phyloP scores from a whole-genome alignment of 2,888 invertebrate species.

The Danaus chrysippus region DNA sequence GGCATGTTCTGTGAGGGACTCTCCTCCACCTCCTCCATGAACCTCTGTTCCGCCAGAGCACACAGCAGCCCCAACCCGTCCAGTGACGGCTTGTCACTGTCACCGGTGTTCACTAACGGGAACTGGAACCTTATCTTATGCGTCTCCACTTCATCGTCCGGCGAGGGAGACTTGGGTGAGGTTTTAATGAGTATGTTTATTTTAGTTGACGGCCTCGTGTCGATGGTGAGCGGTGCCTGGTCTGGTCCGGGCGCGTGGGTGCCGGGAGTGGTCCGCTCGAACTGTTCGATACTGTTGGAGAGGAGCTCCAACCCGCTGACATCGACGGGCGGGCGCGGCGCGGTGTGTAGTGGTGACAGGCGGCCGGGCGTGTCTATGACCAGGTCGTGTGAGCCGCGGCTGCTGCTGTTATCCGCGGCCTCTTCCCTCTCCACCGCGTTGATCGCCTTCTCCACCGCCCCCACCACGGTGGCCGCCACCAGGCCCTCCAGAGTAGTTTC shows the following conservation, averaged over 20 bases:
- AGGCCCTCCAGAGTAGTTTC: constrained; percentile 65
- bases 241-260: constrained; percentile 59
- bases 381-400: constrained; percentile 66
- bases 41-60: constrained; percentile 90
- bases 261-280: constrained; percentile 78
- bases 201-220: constrained; percentile 63
- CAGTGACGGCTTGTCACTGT: constrained; percentile 67
- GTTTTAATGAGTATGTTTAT: constrained; percentile 68
- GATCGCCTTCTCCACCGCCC: constrained; percentile 66
- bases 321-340: constrained; percentile 76
- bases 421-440: constrained; percentile 68
- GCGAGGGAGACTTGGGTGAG: constrained; percentile 60
- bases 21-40: constrained; percentile 85
- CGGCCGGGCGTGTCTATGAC: constrained; percentile 68
- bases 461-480: constrained; percentile 50
- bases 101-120: constrained; percentile 48
- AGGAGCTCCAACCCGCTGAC: constrained; percentile 89
- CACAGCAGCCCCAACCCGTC: constrained; percentile 87
- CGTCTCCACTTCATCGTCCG: constrained; percentile 50
- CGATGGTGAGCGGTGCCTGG: constrained; percentile 55
- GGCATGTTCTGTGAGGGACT: constrained; percentile 45
- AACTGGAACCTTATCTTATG: constrained; percentile 62
- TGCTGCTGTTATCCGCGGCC: constrained; percentile 60
- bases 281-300: constrained; percentile 91
- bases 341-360: constrained; percentile 46